phyloP scores from a whole-genome alignment of 2,113 vertebrate species.

The Thomomys bottae region DNA sequence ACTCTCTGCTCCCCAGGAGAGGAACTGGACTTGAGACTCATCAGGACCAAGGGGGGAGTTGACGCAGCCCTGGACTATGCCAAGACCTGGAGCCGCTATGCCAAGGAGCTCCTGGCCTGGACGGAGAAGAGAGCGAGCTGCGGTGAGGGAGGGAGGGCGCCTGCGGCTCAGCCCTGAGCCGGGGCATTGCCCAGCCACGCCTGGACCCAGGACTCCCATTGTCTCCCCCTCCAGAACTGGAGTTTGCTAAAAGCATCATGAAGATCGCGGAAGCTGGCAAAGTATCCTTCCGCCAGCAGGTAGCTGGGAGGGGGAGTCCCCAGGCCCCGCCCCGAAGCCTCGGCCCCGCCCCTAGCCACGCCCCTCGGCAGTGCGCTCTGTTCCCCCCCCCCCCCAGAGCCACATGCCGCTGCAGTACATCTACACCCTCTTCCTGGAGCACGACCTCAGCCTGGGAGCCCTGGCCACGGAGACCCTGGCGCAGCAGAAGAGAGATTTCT shows the following conservation, averaged over 20 bases:
- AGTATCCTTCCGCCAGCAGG: slow-evolving; percentile 88
- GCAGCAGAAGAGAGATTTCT: slow-evolving; percentile 90
- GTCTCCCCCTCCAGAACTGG: slow-evolving; percentile 79
- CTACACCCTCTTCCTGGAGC: slow-evolving; percentile 91
- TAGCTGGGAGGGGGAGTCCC: slow-evolving; percentile 65
- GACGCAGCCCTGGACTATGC: slow-evolving; percentile 92
- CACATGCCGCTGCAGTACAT: slow-evolving; percentile 92
- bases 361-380: no score
- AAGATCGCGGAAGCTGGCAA: slow-evolving; percentile 90
- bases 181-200: not conserved
- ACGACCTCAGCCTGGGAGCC: slow-evolving; percentile 88
- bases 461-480: slow-evolving; percentile 83
- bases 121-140: slow-evolving; percentile 92
- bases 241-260: slow-evolving; percentile 90
- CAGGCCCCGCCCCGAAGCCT: not conserved
- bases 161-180: not conserved
- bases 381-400: slow-evolving; percentile 83
- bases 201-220: not conserved
- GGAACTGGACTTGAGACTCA: slow-evolving; percentile 91
- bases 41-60: slow-evolving; percentile 90
- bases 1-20: slow-evolving; percentile 79
- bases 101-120: slow-evolving; percentile 94
- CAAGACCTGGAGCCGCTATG: slow-evolving; percentile 95
- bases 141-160: slow-evolving; percentile 90
- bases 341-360: not conserved